Conservation (phyloP, 2,113 vertebrate species). For the Oceanodroma tethys region DNA sequence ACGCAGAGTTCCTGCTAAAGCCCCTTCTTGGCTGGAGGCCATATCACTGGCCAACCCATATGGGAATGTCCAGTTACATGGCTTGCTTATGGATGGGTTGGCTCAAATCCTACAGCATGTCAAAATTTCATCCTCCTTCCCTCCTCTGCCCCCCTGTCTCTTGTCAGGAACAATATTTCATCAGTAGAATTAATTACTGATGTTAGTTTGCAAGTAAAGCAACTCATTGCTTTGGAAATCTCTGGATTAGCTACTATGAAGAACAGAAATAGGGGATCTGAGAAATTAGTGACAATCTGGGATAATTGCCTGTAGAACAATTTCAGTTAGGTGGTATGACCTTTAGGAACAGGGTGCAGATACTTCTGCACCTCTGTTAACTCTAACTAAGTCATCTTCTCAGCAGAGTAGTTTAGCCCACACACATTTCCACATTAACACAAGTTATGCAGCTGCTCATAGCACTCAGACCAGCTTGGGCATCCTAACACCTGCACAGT, state of each 20-base stretch:
- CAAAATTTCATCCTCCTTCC: background rate
- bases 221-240: background rate
- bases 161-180: background rate
- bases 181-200: background rate
- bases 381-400: background rate
- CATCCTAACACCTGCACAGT: background rate
- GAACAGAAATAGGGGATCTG: background rate
- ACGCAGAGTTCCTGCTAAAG: background rate
- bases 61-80: background rate
- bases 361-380: background rate
- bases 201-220: background rate
- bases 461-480: background rate
- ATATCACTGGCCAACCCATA: background rate
- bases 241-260: background rate
- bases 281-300: background rate
- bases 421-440: background rate
- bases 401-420: background rate
- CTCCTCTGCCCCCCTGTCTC: background rate
- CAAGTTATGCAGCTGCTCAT: background rate
- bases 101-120: background rate
- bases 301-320: background rate
- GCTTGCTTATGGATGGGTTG: background rate
- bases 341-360: background rate
- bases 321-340: background rate
- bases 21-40: conserved; percentile 32